Conservation (phyloP, 2,797 vertebrate species). For the Thripadectes ignobilis region DNA sequence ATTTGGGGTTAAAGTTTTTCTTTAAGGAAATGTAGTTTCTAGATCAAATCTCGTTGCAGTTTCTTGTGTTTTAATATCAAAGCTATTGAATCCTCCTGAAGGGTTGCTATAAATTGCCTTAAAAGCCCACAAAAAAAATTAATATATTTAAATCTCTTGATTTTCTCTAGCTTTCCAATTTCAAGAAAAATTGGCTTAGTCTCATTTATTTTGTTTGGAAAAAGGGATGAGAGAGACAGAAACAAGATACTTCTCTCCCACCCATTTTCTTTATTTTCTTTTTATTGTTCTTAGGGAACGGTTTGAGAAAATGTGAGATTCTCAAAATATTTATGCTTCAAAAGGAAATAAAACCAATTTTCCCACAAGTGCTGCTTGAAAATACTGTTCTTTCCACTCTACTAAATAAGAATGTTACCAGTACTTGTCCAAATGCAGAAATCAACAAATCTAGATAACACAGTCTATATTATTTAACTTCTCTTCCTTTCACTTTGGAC, state of each 20-base stretch:
- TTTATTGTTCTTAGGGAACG: neutral
- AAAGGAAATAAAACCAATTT: neutral
- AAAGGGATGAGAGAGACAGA: accelerated
- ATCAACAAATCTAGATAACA: neutral
- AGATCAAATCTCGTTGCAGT: neutral
- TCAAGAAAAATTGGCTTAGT: neutral
- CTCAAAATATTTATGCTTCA: neutral
- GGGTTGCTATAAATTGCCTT: neutral
- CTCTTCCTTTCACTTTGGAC: neutral
- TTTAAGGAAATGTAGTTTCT: neutral
- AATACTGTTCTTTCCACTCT: neutral
- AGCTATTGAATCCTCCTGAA: neutral
- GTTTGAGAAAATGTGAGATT: neutral
- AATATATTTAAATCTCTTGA: neutral
- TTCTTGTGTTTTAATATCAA: neutral
- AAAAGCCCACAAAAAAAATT: neutral
- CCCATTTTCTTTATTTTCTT: neutral
- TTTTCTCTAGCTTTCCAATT: neutral
- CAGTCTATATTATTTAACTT: neutral
- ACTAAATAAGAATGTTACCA: neutral
- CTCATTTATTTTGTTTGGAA: neutral
- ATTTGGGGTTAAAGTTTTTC: neutral
- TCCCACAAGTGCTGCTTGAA: neutral
- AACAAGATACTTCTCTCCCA: neutral
- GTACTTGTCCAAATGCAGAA: neutral